Evolutionary conservation across 2,888 invertebrate genomes (phyloP).

Genomic region (Sphaerophoria taeniata): DNA sequence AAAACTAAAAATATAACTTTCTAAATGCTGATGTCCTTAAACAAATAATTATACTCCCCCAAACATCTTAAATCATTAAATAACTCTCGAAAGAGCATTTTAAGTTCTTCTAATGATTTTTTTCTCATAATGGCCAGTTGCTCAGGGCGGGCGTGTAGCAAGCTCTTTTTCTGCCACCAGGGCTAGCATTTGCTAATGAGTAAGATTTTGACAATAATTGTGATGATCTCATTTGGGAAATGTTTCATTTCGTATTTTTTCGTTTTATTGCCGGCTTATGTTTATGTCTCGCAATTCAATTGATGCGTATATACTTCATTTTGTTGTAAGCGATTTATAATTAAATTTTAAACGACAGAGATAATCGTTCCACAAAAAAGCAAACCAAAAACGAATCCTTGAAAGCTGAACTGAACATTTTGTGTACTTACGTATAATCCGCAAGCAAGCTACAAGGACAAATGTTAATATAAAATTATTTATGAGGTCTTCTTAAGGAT

Average conservation of each 20-base stretch:
- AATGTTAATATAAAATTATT: slow-evolving; percentile 63
- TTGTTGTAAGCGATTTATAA: slow-evolving; percentile 28
- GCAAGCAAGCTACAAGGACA: slow-evolving; percentile 51
- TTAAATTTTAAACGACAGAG: slow-evolving; percentile 63
- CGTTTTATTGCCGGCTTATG: slow-evolving; percentile 41
- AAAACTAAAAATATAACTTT: no score
- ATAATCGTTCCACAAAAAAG: slow-evolving; percentile 51
- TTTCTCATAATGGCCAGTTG: neutral
- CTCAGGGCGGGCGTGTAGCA: no score
- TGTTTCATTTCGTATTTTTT: slow-evolving; percentile 44
- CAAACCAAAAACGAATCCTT: no score
- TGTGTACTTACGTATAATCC: slow-evolving; percentile 20
- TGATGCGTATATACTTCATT: slow-evolving; percentile 13
- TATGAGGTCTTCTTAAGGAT: slow-evolving; percentile 41
- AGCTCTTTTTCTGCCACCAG: neutral
- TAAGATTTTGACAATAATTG: slow-evolving; percentile 17
- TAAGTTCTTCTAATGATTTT: neutral
- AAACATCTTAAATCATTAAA: no score
- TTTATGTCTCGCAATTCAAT: slow-evolving; percentile 19
- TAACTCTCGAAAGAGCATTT: neutral
- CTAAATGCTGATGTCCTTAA: no score
- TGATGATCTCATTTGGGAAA: slow-evolving; percentile 34
- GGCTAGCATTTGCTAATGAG: slow-evolving; percentile 24
- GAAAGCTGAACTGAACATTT: slow-evolving; percentile 23
- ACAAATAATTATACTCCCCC: no score